Conservation (phyloP, 64 coral and sea anemone genomes). For the Orbicella faveolata region DNA sequence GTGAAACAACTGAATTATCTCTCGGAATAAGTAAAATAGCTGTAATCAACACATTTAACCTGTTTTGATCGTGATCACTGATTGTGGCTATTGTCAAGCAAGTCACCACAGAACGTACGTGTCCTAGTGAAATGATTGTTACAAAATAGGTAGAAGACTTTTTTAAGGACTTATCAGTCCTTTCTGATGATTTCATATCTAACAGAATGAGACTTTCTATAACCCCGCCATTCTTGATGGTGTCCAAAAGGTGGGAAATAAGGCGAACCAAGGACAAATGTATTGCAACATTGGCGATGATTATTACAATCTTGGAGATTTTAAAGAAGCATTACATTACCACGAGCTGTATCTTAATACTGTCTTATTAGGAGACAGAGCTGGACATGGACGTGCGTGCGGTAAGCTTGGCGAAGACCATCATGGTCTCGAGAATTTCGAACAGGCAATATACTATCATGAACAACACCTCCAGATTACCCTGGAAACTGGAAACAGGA, state of each 20-base stretch:
- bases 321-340: not conserved
- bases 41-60: too few relatives aligned
- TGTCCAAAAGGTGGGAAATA: not conserved
- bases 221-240: not conserved
- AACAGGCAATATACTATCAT: not conserved
- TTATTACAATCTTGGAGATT: not conserved
- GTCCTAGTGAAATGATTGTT: too few relatives aligned
- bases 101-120: too few relatives aligned
- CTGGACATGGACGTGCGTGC: not conserved
- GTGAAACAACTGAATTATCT: too few relatives aligned
- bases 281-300: not conserved
- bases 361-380: not conserved
- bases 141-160: too few relatives aligned
- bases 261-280: not conserved
- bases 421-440: not conserved
- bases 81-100: too few relatives aligned
- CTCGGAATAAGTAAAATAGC: too few relatives aligned
- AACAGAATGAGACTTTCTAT: not conserved
- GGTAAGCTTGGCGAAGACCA: not conserved
- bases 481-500: not conserved
- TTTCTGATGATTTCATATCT: not conserved
- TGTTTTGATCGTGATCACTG: too few relatives aligned
- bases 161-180: too few relatives aligned
- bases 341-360: not conserved
- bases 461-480: not conserved